Base-by-base conservation (phyloP, 2,797 vertebrate species). In the Euthynnus affinis region DNA sequence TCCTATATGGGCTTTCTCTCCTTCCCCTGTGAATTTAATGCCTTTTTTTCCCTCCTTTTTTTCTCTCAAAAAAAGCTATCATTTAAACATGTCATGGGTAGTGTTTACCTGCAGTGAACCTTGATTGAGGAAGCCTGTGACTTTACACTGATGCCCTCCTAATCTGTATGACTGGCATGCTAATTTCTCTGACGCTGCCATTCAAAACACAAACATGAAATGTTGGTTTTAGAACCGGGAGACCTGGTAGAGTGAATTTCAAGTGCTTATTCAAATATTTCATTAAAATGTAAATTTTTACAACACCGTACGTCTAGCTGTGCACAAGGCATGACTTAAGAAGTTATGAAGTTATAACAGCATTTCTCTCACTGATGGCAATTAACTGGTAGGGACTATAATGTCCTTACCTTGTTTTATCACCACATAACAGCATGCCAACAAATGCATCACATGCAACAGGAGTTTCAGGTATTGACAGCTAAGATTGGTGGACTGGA, bases 251-350 rank as follows among this genome's bases (percentile, higher is more conserved):
- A 96, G 94, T 95, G 95, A 96, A 95, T 96, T 95, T 95, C 95
- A 95, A 96, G 95, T 93, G 93, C 95, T 96, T 96, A 96, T 95
- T 96, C 95, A 96, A 96, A 96, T 96, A 96, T 96, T 96, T 96
- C 95, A 96, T 96, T 96, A 96, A 96, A 96, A 96, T 96, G 95
- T 96, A 96, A 96, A 96, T 96, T 96, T 94, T 91, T 76, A 95
- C 94, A 93, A 94, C 88, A 86, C 92, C 70, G 86, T 92, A 92
- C 83, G 92, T 94, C 94, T 94, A 84, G 95, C 95, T 95, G 95
- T 93, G 95, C 95, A 95, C 94, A 91, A 94, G 95, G 94, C 95
- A 96, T 96, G 95, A 96, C 95, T 95, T 94, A 93, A 94, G 94
- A 95, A 94, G 94, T 96, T 96, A 95, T 95, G 94, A 96, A 96